phyloP scores from a whole-genome alignment of 2,888 invertebrate species.

The Adelphocoris suturalis region DNA sequence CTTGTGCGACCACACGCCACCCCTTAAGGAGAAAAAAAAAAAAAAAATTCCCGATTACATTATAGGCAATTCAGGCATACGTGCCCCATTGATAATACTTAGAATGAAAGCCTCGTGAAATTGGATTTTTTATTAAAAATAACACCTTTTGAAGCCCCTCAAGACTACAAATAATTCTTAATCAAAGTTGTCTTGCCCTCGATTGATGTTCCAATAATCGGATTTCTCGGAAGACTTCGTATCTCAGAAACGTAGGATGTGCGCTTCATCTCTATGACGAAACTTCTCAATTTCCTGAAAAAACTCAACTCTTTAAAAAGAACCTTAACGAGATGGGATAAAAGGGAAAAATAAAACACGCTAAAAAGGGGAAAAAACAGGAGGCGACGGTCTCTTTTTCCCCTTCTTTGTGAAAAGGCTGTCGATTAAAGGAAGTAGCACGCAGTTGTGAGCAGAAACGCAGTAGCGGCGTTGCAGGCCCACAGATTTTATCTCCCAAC shows the following conservation, averaged over 20 bases:
- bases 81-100: too few relatives aligned
- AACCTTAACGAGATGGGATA: slow-evolving; percentile 56
- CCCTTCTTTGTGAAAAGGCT: slow-evolving; percentile 48
- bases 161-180: background rate
- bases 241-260: background rate
- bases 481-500: background rate
- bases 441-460: slow-evolving; percentile 49
- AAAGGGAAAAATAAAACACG: slow-evolving; percentile 49
- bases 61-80: too few relatives aligned
- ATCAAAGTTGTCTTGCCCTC: slow-evolving; percentile 2
- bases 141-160: too few relatives aligned
- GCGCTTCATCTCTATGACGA: slow-evolving; percentile 48
- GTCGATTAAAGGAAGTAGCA: slow-evolving; percentile 45
- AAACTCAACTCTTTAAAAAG: slow-evolving; percentile 52
- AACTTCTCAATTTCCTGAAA: slow-evolving; percentile 63
- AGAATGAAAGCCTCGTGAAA: too few relatives aligned
- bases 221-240: slow-evolving; percentile 8
- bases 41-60: too few relatives aligned
- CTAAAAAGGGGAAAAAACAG: slow-evolving; percentile 34
- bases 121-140: too few relatives aligned
- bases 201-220: slow-evolving; percentile 42
- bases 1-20: too few relatives aligned
- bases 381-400: slow-evolving; percentile 46
- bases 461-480: background rate
- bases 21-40: too few relatives aligned